Evolutionary conservation across 2,888 invertebrate genomes (phyloP).

Genomic region (Sinodicranocentrus sp.): DNA sequence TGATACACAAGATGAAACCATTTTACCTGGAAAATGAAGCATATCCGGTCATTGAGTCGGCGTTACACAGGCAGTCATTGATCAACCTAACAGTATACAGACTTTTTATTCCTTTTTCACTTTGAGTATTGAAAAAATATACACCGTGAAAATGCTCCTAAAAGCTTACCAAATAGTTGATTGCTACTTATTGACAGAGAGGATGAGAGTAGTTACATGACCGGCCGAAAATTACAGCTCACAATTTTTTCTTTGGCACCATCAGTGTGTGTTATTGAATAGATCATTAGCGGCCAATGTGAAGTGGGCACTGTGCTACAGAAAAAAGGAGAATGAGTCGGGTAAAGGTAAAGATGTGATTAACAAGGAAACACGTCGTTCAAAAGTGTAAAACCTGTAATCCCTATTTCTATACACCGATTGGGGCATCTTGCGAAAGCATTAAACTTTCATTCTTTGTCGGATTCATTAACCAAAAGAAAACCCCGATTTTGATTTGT

Average conservation of each 20-base stretch:
- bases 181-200: conserved; percentile 41
- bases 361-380: too few relatives aligned
- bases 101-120: not conserved
- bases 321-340: too few relatives aligned
- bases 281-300: conserved; percentile 64
- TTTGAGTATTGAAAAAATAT: not conserved
- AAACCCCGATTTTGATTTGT: too few relatives aligned
- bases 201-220: conserved; percentile 52
- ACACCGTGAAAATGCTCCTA: conserved; percentile 27
- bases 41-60: conserved; percentile 55
- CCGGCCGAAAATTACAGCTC: conserved; percentile 59
- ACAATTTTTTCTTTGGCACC: conserved; percentile 56
- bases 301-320: too few relatives aligned
- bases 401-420: too few relatives aligned
- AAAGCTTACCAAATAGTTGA: conserved; percentile 37
- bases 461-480: too few relatives aligned
- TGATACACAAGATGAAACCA: conserved; percentile 1
- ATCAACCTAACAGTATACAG: conserved; percentile 3
- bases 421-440: too few relatives aligned
- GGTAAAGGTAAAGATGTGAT: too few relatives aligned
- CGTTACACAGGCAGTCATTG: conserved; percentile 22
- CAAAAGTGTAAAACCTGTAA: too few relatives aligned
- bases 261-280: conserved; percentile 65
- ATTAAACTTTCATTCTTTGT: too few relatives aligned
- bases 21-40: conserved; percentile 54